Conservation (phyloP, 1,140 invertebrate genomes). For the Ganaspis sp. region DNA sequence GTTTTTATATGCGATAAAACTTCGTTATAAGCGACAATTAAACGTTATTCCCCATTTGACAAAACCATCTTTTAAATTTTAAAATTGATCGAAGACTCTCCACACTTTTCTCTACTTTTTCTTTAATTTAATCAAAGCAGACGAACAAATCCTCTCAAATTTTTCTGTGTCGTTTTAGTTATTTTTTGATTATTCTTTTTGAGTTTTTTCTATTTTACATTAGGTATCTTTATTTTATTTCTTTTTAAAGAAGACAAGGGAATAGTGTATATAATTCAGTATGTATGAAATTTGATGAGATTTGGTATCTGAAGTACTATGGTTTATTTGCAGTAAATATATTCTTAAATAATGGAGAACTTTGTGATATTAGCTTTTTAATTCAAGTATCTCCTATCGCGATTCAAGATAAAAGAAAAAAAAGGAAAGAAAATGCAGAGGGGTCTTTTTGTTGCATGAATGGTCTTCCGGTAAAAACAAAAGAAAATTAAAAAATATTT, state of each 20-base stretch:
- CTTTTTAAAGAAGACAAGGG: neutral
- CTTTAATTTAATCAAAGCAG: neutral
- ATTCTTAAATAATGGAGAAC: conserved; percentile 31
- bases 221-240: neutral
- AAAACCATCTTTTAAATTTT: conserved; percentile 17
- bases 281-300: conserved; percentile 23
- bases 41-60: conserved; percentile 34
- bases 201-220: neutral
- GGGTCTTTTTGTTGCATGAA: neutral
- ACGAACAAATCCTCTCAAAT: conserved; percentile 16
- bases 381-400: conserved; percentile 36
- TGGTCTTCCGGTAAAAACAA: conserved; percentile 2
- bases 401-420: conserved; percentile 1
- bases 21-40: conserved; percentile 33
- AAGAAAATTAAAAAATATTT: neutral
- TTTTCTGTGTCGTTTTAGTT: neutral
- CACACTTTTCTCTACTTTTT: conserved; percentile 21
- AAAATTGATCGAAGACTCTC: conserved; percentile 5
- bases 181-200: neutral
- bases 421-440: conserved; percentile 14
- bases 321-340: neutral
- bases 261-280: conserved; percentile 15
- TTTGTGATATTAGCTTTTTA: conserved; percentile 55
- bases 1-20: conserved; percentile 5
- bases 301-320: conserved; percentile 24